Base-by-base conservation (phyloP, 2,888 invertebrate species). In the Nomada ruficornis region DNA sequence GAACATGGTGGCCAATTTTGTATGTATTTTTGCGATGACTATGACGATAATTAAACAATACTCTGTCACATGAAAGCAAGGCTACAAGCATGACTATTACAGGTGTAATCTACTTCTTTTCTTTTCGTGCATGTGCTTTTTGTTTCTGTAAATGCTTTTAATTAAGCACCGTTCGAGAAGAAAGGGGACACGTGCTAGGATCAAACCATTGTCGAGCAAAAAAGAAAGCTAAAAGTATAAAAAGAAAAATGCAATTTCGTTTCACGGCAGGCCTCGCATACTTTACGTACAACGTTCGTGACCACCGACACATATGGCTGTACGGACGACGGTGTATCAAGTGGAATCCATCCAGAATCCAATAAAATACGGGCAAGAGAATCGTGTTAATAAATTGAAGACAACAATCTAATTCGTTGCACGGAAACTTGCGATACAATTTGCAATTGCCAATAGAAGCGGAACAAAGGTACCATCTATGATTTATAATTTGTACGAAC, bases 291-390 rank as follows among this genome's bases (percentile, higher is more conserved):
- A 84, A 89, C 83, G 89, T 89, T 82, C 90, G 71, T 89, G 86
- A 90, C 89, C 92, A 80, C 87, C 90, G 87, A 93, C 84, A 88
- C 93, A 93, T 86, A 90, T 92, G 86, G 92, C 93, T 93, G 91
- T 86, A 89, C 65, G 67, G 82, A 72, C 74, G 72, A 67, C 54
- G 80, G 67, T 67, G 79, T 69, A 26, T 88, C 82, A 11, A 83
- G 73, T 59, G 75, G 75, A 74, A 57, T 74, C 77, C 77, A 64
- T 83, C 83, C 84, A 52, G 75, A 70, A 83, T 80, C 81, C 82
- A 55, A 84, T 68, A 80, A 83, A 65, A 63, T 72, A 59, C 77
- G 84, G 81, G 64, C 62, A 88, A 88, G 69, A 82, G 80, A 69
- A 82, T 77, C 11, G 44, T 82, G 67, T 85, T 75, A 82, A 74